Evolutionary conservation across 2,888 invertebrate genomes (phyloP), one percentile per base, ranked within the genome.

Genomic region (Troides oblongomaculatus): DNA sequence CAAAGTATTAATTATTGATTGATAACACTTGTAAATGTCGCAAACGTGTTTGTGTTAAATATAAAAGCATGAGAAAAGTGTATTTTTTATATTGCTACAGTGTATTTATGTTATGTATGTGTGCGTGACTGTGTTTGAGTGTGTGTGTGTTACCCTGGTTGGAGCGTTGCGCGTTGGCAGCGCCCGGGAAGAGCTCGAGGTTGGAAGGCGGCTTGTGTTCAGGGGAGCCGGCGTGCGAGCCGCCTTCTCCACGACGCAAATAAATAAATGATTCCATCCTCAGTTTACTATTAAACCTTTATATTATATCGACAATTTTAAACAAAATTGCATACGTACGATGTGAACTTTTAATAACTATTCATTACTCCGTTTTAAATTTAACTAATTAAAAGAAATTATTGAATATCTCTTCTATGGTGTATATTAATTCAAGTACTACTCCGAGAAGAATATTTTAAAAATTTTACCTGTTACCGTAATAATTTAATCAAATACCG

Each of bases 111-210:
- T 58, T 17, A 6, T 64, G 36, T 64, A 21, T 25, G 62, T 63
- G 56, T 58, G 58, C 30, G 8, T 59, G 56, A 3, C 53, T 68
- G 46, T 69, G 58, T 50, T 66, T 69, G 72, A 76, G 73, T 79
- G 73, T 75, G 74, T 81, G 81, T 83, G 84, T 88, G 93, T 95
- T 96, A 97, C 97, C 97, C 93, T 96, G 96, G 92, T 95, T 94
- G 93, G 96, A 96, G 89, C 95, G 95, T 86, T 94, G 94, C 84
- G 93, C 91, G 90, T 93, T 93, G 87, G 91, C 92, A 82, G 93
- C 90, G 81, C 93, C 92, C 81, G 94, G 94, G 92, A 94, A 94
- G 85, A 95, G 94, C 93, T 95, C 95, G 89, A 95, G 93, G 90
- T 95, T 94, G 84, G 94, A 94, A 79, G 95, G 95, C 91, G 95